These are phyloP conservation scores for Drosophila lowei DNA, from an alignment of 1,140 invertebrate species.

Conservation along the genomic window DNA sequence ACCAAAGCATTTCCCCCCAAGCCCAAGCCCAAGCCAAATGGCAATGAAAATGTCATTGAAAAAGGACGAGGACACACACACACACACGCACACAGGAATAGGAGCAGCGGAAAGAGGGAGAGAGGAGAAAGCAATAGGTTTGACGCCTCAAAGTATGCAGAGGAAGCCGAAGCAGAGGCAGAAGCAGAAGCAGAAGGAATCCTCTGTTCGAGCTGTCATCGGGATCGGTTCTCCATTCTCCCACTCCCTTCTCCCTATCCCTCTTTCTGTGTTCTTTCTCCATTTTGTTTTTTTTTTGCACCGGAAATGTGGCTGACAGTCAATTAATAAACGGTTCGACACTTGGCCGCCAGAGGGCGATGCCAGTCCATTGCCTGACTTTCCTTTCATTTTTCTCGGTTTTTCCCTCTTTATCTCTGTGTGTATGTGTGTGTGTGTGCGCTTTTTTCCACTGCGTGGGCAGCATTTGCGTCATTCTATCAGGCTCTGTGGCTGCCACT, in stretches of 20 bases:
- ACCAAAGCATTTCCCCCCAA: slow-evolving; percentile 13
- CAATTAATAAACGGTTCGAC: slow-evolving; percentile 67
- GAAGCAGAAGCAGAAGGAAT: slow-evolving; percentile 42
- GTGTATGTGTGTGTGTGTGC: background rate
- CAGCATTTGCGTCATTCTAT: slow-evolving; percentile 47
- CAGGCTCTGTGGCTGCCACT: no score
- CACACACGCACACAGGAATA: background rate
- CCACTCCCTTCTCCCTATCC: no score
- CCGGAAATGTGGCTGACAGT: slow-evolving; percentile 62
- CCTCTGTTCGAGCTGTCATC: slow-evolving; percentile 30
- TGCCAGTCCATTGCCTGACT: slow-evolving; percentile 22
- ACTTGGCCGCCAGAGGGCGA: slow-evolving; percentile 52
- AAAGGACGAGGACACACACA: slow-evolving; percentile 30
- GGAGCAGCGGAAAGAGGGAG: background rate
- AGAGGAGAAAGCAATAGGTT: no score
- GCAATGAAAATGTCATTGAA: slow-evolving; percentile 67
- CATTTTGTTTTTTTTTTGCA: slow-evolving; percentile 15
- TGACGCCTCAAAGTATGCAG: background rate
- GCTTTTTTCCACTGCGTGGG: slow-evolving; percentile 32
- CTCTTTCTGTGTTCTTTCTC: background rate
- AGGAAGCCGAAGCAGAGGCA: slow-evolving; percentile 30
- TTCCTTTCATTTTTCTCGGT: slow-evolving; percentile 31
- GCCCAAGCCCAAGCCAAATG: slow-evolving; percentile 6
- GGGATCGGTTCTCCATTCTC: slow-evolving; percentile 25
- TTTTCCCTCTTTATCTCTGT: slow-evolving; percentile 8